phyloP scores from a whole-genome alignment of 92 coral and sea anemone genomes.

The Epizoanthus rinbou region DNA sequence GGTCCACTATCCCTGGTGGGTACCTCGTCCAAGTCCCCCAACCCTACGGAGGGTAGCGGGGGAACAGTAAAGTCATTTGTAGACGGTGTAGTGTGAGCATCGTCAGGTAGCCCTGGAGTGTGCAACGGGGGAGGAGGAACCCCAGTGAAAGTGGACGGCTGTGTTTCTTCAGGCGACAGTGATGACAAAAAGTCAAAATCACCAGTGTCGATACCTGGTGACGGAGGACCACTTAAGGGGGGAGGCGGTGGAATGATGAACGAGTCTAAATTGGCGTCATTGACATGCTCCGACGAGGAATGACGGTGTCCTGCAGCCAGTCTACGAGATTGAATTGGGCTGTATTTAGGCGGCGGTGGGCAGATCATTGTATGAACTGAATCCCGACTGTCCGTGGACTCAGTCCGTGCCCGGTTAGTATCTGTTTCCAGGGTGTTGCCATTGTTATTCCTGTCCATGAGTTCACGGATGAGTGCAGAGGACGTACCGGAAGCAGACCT shows the following conservation, averaged over 20 bases:
- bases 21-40: too few relatives aligned
- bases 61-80: too few relatives aligned
- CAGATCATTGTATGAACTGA: conserved; percentile 35
- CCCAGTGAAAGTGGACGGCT: too few relatives aligned
- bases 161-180: background rate
- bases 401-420: background rate
- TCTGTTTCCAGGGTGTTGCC: background rate
- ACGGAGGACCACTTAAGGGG: conserved; percentile 22
- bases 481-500: conserved; percentile 9
- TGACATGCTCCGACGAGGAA: background rate
- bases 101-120: too few relatives aligned
- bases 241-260: conserved; percentile 36
- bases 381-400: background rate
- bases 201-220: background rate
- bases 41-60: too few relatives aligned
- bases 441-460: conserved; percentile 17
- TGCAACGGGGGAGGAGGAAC: too few relatives aligned
- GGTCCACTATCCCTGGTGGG: too few relatives aligned
- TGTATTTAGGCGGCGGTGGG: conserved; percentile 40
- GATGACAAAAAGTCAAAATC: too few relatives aligned
- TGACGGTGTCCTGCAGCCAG: background rate
- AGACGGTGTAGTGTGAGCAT: too few relatives aligned
- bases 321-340: conserved; percentile 20
- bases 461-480: conserved; percentile 5
- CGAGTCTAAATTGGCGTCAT: conserved; percentile 26